Percentiles rank a stretch among this genome's conserved stretches.
Evolutionary conservation across 2,797 vertebrate genomes (phyloP).

Genomic region (Thripadectes ignobilis): DNA sequence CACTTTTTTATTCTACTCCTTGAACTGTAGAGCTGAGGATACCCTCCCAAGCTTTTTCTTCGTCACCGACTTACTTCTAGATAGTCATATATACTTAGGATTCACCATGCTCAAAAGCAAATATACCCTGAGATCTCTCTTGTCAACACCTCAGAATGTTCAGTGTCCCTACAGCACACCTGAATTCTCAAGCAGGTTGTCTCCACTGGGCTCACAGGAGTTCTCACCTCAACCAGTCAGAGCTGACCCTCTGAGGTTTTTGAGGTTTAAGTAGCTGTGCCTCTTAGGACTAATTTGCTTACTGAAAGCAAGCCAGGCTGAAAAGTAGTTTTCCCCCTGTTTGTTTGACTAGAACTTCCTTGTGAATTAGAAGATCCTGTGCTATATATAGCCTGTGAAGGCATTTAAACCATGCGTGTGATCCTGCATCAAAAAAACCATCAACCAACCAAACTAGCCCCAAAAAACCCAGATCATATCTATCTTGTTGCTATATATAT

Average conservation of each 20-base stretch:
- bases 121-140: background rate
- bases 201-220: background rate
- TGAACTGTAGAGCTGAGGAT: background rate
- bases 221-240: background rate
- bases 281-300: background rate
- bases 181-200: background rate
- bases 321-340: background rate
- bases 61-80: background rate
- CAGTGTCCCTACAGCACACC: background rate
- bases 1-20: background rate
- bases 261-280: background rate
- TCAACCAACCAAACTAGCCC: background rate
- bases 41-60: background rate
- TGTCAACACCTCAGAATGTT: background rate
- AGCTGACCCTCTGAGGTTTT: background rate
- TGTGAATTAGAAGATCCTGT: background rate
- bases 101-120: background rate
- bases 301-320: background rate
- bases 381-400: background rate
- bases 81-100: background rate
- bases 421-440: background rate
- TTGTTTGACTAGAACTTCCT: background rate
- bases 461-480: fast-evolving
- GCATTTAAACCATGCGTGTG: background rate
- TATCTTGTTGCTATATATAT: background rate